These are phyloP conservation scores for Ctenochaetus hawaiiensis DNA, from an alignment of 2,797 vertebrate genomes.

Conservation along the genomic window DNA sequence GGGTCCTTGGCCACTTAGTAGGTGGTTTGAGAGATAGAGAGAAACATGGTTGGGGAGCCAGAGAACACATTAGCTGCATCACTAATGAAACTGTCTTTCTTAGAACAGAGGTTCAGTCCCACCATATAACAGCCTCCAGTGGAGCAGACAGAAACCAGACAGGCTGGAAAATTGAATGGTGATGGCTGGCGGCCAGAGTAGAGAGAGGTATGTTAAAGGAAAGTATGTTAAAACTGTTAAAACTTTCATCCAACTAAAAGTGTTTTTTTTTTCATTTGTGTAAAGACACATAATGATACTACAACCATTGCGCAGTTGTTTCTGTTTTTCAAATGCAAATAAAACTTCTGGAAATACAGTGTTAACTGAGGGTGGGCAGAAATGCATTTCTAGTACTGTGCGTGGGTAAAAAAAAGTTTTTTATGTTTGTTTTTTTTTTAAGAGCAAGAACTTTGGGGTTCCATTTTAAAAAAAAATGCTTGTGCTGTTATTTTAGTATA, in stretches of 20 bases:
- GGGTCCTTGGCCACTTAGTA: conserved; percentile 45
- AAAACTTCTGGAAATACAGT: no score
- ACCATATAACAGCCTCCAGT: conserved; percentile 2
- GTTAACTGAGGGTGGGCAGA: no score
- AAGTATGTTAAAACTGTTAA: no score
- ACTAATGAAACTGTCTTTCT: conserved; percentile 42
- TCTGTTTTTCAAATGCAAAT: no score
- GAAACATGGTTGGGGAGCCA: conserved; percentile 12
- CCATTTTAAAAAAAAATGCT: no score
- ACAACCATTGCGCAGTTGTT: no score
- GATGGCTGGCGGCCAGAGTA: not conserved
- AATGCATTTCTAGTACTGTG: no score
- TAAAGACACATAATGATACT: not conserved
- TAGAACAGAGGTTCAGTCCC: conserved; percentile 12
- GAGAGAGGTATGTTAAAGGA: not conserved
- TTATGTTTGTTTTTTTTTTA: no score
- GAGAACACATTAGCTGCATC: conserved; percentile 63
- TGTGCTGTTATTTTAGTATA: no score
- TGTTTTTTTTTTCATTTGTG: not conserved
- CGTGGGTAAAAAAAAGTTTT: no score
- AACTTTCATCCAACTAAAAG: not conserved
- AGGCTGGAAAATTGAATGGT: conserved; percentile 2
- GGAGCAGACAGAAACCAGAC: conserved; percentile 6
- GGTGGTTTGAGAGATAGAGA: conserved; percentile 27
- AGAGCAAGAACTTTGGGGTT: no score